A percentile compares a stretch with the other conserved stretches of the same genome.
These are phyloP conservation scores for Cetonia aurata DNA, from an alignment of 2,888 invertebrate genomes.

Conservation along the genomic window DNA sequence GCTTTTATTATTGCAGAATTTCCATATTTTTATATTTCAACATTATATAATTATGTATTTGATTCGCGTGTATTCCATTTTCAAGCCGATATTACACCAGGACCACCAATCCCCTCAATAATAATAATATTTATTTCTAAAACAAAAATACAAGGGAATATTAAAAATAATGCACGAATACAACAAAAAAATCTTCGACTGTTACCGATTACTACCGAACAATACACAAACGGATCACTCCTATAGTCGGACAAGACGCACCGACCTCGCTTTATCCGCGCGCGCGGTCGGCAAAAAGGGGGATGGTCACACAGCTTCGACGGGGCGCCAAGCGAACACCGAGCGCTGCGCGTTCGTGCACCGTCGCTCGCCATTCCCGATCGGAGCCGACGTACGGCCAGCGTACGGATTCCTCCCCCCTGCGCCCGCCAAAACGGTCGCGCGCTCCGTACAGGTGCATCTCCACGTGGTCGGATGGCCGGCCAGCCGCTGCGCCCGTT, in stretches of 20 bases:
- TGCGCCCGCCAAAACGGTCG: conserved; percentile 57
- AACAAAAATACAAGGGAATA: too few species aligned
- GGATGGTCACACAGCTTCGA: conserved; percentile 67
- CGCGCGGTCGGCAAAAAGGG: conserved; percentile 56
- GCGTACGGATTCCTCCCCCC: conserved; percentile 56
- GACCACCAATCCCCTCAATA: too few species aligned
- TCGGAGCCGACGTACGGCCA: conserved; percentile 38
- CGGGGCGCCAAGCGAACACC: conserved; percentile 62
- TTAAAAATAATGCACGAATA: too few species aligned
- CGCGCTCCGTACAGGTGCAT: conserved; percentile 69
- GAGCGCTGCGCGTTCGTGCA: conserved; percentile 46
- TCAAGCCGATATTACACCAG: too few species aligned
- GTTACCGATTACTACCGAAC: too few species aligned
- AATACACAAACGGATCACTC: too few species aligned
- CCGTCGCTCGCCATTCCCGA: conserved; percentile 34
- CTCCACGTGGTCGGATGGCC: conserved; percentile 67
- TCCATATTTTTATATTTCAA: too few species aligned
- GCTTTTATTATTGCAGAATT: too few species aligned
- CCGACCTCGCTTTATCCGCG: conserved; percentile 62
- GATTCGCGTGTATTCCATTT: too few species aligned
- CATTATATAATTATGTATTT: too few species aligned
- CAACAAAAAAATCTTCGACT: too few species aligned
- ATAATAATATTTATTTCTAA: too few species aligned
- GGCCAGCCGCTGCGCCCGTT: not conserved
- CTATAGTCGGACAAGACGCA: conserved; percentile 57